Evolutionary conservation across 2,797 vertebrate genomes (phyloP).

Genomic region (Sparidentex hasta): DNA sequence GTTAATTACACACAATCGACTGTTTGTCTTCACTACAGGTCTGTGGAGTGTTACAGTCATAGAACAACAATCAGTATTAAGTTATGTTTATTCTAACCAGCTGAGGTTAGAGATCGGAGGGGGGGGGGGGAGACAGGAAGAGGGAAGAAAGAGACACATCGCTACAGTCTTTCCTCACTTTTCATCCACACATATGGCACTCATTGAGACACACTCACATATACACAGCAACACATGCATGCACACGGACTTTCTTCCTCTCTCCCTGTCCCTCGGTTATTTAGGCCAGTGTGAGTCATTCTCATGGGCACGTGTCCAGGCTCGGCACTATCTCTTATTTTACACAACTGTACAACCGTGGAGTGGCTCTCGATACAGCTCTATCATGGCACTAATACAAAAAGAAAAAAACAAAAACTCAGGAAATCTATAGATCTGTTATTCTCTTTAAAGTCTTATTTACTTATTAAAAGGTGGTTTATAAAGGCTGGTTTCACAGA

Average conservation of each 20-base stretch:
- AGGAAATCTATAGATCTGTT: slow-evolving; percentile 61
- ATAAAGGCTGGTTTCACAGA: slow-evolving; percentile 67
- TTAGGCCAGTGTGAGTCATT: slow-evolving; percentile 42
- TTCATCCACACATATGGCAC: slow-evolving; percentile 75
- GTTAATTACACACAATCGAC: slow-evolving; percentile 21
- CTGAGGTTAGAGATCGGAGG: neutral
- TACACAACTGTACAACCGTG: slow-evolving; percentile 66
- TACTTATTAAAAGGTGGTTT: slow-evolving; percentile 36
- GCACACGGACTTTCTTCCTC: slow-evolving; percentile 20
- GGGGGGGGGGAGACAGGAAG: slow-evolving; percentile 8
- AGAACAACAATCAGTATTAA: slow-evolving; percentile 44
- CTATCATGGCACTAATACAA: slow-evolving; percentile 68
- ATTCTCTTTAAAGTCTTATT: slow-evolving; percentile 49
- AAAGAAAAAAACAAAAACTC: slow-evolving; percentile 62
- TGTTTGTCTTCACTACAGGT: slow-evolving; percentile 1
- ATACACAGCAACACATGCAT: slow-evolving; percentile 41
- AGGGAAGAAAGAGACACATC: slow-evolving; percentile 13
- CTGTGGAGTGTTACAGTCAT: slow-evolving; percentile 28
- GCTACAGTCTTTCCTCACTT: slow-evolving; percentile 29
- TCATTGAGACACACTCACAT: slow-evolving; percentile 56
- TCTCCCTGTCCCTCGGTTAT: slow-evolving; percentile 14
- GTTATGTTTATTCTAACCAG: slow-evolving; percentile 23
- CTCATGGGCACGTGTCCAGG: slow-evolving; percentile 40
- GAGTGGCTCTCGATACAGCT: slow-evolving; percentile 59
- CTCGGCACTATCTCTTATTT: slow-evolving; percentile 46